These are phyloP conservation scores for Parnassius mnemosyne DNA, from an alignment of 2,888 invertebrate species.

Conservation along the genomic window DNA sequence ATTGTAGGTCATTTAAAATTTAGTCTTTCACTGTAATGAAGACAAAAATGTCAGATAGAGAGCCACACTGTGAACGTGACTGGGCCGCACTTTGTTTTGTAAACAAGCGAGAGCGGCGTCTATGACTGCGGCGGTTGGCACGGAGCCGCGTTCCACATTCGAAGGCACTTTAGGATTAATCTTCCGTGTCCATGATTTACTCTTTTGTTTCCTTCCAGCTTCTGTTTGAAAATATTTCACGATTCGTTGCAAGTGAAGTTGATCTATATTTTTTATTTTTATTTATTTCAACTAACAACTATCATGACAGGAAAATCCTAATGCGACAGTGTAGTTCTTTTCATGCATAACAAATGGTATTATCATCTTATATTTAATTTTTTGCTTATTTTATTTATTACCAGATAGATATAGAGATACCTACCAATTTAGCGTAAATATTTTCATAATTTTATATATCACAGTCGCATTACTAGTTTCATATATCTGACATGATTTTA, in stretches of 20 bases:
- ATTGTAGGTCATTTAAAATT: conserved; percentile 12
- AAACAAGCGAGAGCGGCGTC: conserved; percentile 31
- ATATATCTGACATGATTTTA: conserved; percentile 19
- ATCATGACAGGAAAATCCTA: too few relatives aligned
- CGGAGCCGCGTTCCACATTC: conserved; percentile 21
- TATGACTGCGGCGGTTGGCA: conserved; percentile 27
- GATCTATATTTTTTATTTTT: too few relatives aligned
- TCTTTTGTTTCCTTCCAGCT: not conserved
- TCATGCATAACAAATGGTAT: too few relatives aligned
- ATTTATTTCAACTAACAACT: too few relatives aligned
- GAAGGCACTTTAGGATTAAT: conserved; percentile 12
- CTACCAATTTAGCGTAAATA: too few relatives aligned
- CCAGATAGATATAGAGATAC: too few relatives aligned
- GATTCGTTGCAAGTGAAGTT: not conserved
- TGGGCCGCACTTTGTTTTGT: conserved; percentile 31
- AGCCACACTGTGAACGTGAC: conserved; percentile 26
- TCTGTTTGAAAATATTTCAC: not conserved
- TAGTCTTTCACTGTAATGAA: conserved; percentile 14
- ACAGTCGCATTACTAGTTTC: too few relatives aligned
- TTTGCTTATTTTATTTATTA: too few relatives aligned
- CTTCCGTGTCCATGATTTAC: conserved; percentile 8
- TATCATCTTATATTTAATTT: too few relatives aligned
- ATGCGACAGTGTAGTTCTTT: too few relatives aligned
- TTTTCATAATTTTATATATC: too few relatives aligned
- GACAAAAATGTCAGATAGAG: conserved; percentile 16